A percentile compares a stretch with the other conserved stretches of the same genome.
These are phyloP conservation scores for Sinocyclocheilus anophthalmus DNA, from an alignment of 2,113 vertebrate species.

Conservation along the genomic window DNA sequence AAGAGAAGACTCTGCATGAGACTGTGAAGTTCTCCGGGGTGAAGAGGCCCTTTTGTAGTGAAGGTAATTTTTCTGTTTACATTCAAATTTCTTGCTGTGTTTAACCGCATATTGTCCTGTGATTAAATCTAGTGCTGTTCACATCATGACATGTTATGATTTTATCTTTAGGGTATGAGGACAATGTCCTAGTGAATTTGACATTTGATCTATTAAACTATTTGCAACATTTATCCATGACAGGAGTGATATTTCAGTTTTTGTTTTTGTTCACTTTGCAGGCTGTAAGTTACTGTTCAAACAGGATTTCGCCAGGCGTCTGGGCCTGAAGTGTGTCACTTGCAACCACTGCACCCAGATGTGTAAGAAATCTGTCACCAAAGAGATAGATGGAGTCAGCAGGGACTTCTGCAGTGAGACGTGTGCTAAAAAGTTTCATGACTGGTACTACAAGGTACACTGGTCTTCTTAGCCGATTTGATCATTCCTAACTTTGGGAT, in stretches of 20 bases:
- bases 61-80: conserved; percentile 79
- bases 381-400: conserved; percentile 87
- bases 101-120: background rate
- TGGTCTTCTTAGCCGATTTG: background rate
- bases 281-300: conserved; percentile 98
- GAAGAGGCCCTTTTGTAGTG: conserved; percentile 96
- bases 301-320: conserved; percentile 92
- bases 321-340: conserved; percentile 96
- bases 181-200: background rate
- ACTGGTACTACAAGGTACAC: conserved; percentile 96
- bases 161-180: conserved; percentile 14
- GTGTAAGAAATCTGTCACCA: conserved; percentile 90
- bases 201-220: background rate
- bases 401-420: conserved; percentile 95
- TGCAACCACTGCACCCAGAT: conserved; percentile 98
- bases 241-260: background rate
- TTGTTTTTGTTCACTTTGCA: conserved; percentile 58
- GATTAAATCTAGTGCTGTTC: conserved; percentile 34
- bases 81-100: background rate
- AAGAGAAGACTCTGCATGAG: conserved; percentile 97
- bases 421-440: conserved; percentile 93
- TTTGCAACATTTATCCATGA: background rate
- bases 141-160: conserved; percentile 38
- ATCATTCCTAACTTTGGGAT: background rate
- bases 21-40: conserved; percentile 94